These are phyloP conservation scores for Phyllotis vaccarum DNA, from an alignment of 2,797 vertebrate genomes.

Conservation along the genomic window DNA sequence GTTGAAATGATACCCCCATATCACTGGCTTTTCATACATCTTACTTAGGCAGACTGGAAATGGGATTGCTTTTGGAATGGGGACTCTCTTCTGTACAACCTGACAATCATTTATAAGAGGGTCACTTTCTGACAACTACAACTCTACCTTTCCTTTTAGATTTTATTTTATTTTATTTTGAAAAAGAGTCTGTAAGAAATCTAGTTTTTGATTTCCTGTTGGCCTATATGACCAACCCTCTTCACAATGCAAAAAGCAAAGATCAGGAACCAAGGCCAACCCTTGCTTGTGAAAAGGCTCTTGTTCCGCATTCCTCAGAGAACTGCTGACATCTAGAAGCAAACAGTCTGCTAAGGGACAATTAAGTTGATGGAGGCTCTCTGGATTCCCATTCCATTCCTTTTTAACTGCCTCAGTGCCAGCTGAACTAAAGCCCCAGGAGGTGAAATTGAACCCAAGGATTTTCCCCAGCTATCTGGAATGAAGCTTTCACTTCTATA, in stretches of 20 bases:
- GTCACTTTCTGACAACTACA: not conserved
- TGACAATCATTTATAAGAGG: conserved; percentile 12
- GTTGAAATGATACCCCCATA: not conserved
- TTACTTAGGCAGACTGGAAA: not conserved
- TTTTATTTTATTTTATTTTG: no score
- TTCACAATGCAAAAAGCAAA: conserved; percentile 42
- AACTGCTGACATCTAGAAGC: conserved; percentile 59
- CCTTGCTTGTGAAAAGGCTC: conserved; percentile 42
- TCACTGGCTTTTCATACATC: not conserved
- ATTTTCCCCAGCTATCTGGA: conserved; percentile 75
- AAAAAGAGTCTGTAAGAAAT: conserved; percentile 29
- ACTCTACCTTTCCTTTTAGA: not conserved
- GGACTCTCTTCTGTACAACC: conserved; percentile 32
- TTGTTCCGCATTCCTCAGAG: conserved; percentile 46
- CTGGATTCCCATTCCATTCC: conserved; percentile 66
- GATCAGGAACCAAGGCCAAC: not conserved
- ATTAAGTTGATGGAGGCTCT: conserved; percentile 45
- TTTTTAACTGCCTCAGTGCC: conserved; percentile 73
- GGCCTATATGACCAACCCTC: not conserved
- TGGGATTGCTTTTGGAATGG: not conserved
- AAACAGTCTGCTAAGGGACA: conserved; percentile 10
- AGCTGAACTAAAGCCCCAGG: conserved; percentile 62
- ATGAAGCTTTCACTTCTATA: conserved; percentile 76
- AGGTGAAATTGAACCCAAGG: conserved; percentile 75
- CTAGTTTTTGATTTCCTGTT: conserved; percentile 48